A percentile compares a stretch with the other conserved stretches of the same genome.
phyloP scores from a whole-genome alignment of 2,113 vertebrate species.

The Microcebus lehilahytsara region DNA sequence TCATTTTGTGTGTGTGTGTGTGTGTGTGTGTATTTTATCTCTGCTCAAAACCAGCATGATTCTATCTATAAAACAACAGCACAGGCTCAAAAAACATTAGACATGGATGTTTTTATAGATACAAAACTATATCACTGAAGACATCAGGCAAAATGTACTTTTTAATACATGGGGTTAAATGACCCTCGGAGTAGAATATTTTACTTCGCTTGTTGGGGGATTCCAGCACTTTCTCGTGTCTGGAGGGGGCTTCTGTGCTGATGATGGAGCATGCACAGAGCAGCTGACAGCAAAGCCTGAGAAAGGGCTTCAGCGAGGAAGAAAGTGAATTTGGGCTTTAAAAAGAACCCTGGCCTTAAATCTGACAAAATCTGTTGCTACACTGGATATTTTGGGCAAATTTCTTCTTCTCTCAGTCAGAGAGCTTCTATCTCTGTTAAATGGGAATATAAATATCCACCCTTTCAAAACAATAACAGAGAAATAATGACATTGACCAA shows the following conservation, averaged over 20 bases:
- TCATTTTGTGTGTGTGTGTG: too few species aligned
- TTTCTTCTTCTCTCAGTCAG: background rate
- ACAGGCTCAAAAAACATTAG: background rate
- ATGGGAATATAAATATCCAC: background rate
- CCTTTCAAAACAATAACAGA: background rate
- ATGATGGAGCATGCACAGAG: rapidly evolving
- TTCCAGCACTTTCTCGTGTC: background rate
- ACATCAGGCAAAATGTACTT: background rate
- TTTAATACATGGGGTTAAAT: background rate
- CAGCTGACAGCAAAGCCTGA: background rate
- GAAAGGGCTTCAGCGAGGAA: background rate
- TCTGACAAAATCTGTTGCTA: background rate
- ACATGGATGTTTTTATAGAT: background rate
- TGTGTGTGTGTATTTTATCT: background rate
- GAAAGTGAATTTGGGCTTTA: background rate
- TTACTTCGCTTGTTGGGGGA: background rate
- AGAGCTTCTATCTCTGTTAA: background rate
- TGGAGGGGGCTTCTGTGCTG: background rate
- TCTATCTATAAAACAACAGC: background rate
- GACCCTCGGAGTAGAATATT: background rate
- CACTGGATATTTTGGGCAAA: rapidly evolving
- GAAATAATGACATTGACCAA: background rate
- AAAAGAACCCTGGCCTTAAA: background rate
- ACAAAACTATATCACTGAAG: background rate
- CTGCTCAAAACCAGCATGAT: background rate